phyloP scores from a whole-genome alignment of 2,113 vertebrate species.

The human (Homo sapiens) region GRCh38 chr6:167034001-167034500 shows the following conservation, averaged over 20 bases:
- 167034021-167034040: background rate
- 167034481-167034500: background rate
- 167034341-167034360: background rate
- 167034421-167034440: fast-evolving
- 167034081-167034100: background rate
- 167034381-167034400: background rate
- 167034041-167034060: background rate
- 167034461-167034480: fast-evolving
- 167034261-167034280: too few species aligned
- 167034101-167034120: background rate
- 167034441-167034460: fast-evolving
- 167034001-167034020: fast-evolving
- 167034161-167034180: background rate
- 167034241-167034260: too few species aligned
- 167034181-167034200: background rate
- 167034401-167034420: fast-evolving
- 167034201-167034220: background rate
- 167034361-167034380: too few species aligned
- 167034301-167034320: background rate
- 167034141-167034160: too few species aligned
- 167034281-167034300: background rate
- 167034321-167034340: too few species aligned
- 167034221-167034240: background rate
- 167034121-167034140: background rate
- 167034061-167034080: background rate